A percentile compares a stretch with the other conserved stretches of the same genome.
phyloP scores from a whole-genome alignment of 92 coral and sea anemone genomes.

The Siderastrea siderea region DNA sequence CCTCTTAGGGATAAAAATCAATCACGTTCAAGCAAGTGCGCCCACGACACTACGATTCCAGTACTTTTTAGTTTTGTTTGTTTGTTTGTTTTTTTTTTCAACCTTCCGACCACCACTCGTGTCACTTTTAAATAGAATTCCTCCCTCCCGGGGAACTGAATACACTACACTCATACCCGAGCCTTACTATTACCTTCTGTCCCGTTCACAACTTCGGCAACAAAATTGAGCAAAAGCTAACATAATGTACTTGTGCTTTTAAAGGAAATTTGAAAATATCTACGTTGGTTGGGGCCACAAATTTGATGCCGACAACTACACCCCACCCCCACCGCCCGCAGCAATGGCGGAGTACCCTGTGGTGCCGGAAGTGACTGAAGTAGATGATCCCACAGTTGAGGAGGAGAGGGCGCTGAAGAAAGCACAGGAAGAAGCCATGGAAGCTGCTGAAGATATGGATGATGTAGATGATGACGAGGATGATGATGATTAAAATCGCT shows the following conservation, averaged over 20 bases:
- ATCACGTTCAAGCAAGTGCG: too few species aligned
- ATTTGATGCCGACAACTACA: slow-evolving; percentile 92
- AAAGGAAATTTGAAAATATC: slow-evolving; percentile 94
- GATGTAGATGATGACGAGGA: slow-evolving; percentile 99
- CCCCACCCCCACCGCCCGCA: slow-evolving; percentile 97
- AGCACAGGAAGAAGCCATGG: slow-evolving; percentile 94
- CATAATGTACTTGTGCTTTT: background rate
- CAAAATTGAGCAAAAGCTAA: background rate
- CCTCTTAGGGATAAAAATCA: too few species aligned
- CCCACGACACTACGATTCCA: too few species aligned
- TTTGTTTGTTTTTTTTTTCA: too few species aligned
- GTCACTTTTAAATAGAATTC: too few species aligned
- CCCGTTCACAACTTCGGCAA: too few species aligned
- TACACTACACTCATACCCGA: too few species aligned
- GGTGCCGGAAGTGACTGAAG: slow-evolving; percentile 91
- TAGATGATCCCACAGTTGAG: slow-evolving; percentile 99
- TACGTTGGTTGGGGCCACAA: slow-evolving; percentile 99
- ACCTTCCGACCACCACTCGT: too few species aligned
- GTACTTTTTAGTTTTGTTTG: too few species aligned
- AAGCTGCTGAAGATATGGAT: slow-evolving; percentile 97
- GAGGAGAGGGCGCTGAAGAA: slow-evolving; percentile 95
- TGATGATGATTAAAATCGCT: slow-evolving; percentile 74
- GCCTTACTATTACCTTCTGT: too few species aligned
- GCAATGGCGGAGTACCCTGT: slow-evolving; percentile 94
- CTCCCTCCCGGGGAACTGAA: too few species aligned